Evolutionary conservation across 2,797 vertebrate genomes (phyloP).

Genomic region (Tiaroga cobitis): DNA sequence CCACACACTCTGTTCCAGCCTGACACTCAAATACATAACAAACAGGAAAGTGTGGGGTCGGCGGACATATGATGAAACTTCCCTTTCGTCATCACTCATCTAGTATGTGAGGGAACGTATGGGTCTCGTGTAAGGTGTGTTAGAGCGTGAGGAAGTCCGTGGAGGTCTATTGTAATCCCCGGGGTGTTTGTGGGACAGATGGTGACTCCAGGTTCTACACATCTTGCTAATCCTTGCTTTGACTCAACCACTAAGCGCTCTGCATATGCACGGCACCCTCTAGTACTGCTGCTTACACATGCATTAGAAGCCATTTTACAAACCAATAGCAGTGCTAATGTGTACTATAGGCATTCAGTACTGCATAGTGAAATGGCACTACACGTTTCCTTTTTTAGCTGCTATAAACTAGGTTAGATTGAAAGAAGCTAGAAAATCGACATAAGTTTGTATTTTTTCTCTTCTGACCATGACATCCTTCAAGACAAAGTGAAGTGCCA

Average conservation of each 20-base stretch:
- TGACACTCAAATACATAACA: neutral
- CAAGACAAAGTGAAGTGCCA: neutral
- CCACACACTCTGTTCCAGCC: neutral
- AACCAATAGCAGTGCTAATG: neutral
- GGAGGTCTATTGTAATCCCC: slow-evolving; percentile 72
- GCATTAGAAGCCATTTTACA: slow-evolving; percentile 18
- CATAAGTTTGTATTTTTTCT: neutral
- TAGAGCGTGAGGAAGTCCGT: slow-evolving; percentile 33
- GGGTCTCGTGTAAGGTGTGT: slow-evolving; percentile 30
- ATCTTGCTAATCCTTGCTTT: slow-evolving; percentile 56
- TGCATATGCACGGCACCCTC: slow-evolving; percentile 35
- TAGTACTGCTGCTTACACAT: slow-evolving; percentile 22
- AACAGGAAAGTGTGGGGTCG: neutral
- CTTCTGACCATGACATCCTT: neutral
- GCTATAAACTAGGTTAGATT: neutral
- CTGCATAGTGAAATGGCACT: neutral
- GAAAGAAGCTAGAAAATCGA: neutral
- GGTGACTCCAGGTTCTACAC: slow-evolving; percentile 60
- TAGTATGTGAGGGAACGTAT: slow-evolving; percentile 13
- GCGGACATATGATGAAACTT: neutral
- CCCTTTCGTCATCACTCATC: neutral
- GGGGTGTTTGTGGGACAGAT: slow-evolving; percentile 77
- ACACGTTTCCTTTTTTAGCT: neutral
- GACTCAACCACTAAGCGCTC: slow-evolving; percentile 41
- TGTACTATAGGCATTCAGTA: neutral